phyloP scores from a whole-genome alignment of 2,113 vertebrate species.

The Gnathonemus longibarbis region DNA sequence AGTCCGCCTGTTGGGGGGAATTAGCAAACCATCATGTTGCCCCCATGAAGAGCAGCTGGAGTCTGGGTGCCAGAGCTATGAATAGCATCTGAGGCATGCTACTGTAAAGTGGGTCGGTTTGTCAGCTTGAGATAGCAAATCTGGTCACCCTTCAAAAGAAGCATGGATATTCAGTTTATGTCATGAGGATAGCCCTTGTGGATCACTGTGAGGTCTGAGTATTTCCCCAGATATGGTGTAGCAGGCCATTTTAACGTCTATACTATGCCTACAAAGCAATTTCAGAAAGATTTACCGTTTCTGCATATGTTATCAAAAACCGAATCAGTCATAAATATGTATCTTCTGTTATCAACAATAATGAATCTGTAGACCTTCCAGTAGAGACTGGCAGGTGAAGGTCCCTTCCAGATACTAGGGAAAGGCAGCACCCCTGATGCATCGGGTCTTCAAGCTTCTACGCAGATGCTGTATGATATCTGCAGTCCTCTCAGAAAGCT shows the following conservation, averaged over 20 bases:
- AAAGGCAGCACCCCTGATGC: background rate
- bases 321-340: background rate
- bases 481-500: background rate
- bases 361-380: background rate
- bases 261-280: background rate
- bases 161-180: background rate
- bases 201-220: background rate
- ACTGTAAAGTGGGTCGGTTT: background rate
- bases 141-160: background rate
- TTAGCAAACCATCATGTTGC: background rate
- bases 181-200: background rate
- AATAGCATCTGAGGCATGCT: constrained; percentile 2
- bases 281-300: background rate
- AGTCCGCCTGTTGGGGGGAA: background rate
- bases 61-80: background rate
- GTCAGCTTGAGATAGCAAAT: background rate
- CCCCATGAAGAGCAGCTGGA: background rate
- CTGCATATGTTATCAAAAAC: background rate
- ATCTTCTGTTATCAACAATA: background rate
- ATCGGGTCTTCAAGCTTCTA: background rate
- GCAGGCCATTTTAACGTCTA: background rate
- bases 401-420: background rate
- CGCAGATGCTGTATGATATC: background rate
- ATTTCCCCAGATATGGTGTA: background rate
- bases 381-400: background rate